These are phyloP conservation scores for Schmidtea mediterranea DNA, from an alignment of 1,140 invertebrate genomes.

Conservation along the genomic window DNA sequence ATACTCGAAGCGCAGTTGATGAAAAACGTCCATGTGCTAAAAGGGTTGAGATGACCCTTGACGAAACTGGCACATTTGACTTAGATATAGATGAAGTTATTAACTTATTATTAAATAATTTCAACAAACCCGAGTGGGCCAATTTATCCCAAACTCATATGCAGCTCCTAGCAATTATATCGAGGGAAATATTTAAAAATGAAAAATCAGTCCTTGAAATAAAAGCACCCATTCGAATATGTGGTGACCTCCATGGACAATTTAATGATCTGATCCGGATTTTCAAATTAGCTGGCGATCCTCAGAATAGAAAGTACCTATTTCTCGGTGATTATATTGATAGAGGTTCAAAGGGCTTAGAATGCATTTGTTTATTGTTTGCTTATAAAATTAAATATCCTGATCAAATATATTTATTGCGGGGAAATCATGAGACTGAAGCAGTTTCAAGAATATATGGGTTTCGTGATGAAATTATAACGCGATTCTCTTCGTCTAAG, in stretches of 20 bases:
- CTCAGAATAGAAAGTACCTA: constrained; percentile 93
- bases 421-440: constrained; percentile 93
- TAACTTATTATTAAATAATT: too few relatives aligned
- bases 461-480: constrained; percentile 91
- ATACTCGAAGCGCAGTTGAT: too few relatives aligned
- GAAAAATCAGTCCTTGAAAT: constrained; percentile 34
- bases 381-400: constrained; percentile 87
- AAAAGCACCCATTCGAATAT: constrained; percentile 94
- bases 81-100: too few relatives aligned
- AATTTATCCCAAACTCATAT: too few relatives aligned
- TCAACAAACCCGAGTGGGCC: too few relatives aligned
- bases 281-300: constrained; percentile 90
- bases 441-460: constrained; percentile 97
- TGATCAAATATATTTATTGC: constrained; percentile 90
- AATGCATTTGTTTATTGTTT: constrained; percentile 89
- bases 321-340: constrained; percentile 99
- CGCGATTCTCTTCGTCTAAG: constrained; percentile 54
- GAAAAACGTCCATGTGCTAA: too few relatives aligned
- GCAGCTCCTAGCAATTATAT: too few relatives aligned
- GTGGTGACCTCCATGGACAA: constrained; percentile 96
- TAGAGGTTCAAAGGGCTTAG: constrained; percentile 95
- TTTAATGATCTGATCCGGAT: constrained; percentile 99
- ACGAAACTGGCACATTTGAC: too few relatives aligned
- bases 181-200: too few relatives aligned
- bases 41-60: too few relatives aligned